These are phyloP conservation scores for Poeciliopsis occidentalis DNA, from an alignment of 2,113 vertebrate genomes.

Conservation along the genomic window DNA sequence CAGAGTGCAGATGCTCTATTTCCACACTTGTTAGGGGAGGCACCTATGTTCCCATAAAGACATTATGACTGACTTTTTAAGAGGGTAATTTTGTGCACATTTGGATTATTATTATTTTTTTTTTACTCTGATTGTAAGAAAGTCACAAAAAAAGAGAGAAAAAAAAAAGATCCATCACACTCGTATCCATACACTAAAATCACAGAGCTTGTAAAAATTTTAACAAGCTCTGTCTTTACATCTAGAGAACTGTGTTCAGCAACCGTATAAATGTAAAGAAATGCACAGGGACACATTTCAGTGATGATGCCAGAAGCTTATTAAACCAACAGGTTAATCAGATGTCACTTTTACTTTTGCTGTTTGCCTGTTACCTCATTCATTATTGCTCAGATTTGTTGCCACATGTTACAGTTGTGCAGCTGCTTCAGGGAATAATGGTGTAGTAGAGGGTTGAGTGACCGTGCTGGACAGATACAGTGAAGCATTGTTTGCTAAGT, in stretches of 20 bases:
- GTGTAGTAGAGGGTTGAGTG: conserved; percentile 9
- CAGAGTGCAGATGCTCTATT: neutral
- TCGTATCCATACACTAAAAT: conserved; percentile 1
- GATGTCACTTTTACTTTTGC: conserved; percentile 51
- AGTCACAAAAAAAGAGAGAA: neutral
- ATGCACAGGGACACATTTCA: conserved; percentile 10
- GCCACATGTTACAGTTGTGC: conserved; percentile 50
- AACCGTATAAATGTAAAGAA: conserved; percentile 1
- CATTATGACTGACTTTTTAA: neutral
- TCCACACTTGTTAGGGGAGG: neutral
- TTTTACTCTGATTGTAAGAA: neutral
- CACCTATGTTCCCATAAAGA: conserved; percentile 1
- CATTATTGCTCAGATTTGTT: conserved; percentile 38
- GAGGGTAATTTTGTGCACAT: conserved; percentile 2
- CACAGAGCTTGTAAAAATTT: neutral
- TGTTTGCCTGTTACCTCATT: conserved; percentile 53
- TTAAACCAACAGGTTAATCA: conserved; percentile 50
- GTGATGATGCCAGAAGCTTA: conserved; percentile 30
- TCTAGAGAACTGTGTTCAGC: neutral
- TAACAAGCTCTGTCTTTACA: neutral
- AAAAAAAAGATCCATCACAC: neutral
- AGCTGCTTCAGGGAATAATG: conserved; percentile 6
- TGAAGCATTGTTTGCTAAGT: neutral
- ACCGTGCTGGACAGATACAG: neutral
- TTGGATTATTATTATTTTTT: neutral